Percentiles rank a stretch among this genome's conserved stretches.
Evolutionary conservation across 2,888 invertebrate genomes (phyloP).

Genomic region (Agapetus fuscipes): DNA sequence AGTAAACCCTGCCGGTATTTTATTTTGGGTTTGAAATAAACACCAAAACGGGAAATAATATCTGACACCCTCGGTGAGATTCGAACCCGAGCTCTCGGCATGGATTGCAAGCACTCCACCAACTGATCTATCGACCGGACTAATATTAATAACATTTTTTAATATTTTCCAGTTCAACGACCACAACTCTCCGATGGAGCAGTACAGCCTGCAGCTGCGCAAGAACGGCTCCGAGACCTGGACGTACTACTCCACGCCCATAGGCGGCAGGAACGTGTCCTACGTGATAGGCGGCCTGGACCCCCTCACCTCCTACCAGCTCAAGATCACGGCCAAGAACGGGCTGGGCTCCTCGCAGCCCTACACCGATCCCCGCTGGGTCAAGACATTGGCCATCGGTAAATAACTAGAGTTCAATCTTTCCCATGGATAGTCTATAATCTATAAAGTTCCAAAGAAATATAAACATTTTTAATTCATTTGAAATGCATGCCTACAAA

Average conservation of each 20-base stretch:
- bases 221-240: slow-evolving; percentile 45
- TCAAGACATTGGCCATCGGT: slow-evolving; percentile 51
- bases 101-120: too few species aligned
- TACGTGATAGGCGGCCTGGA: slow-evolving; percentile 58
- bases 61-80: too few species aligned
- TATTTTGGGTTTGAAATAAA: too few species aligned
- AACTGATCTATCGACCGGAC: too few species aligned
- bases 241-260: slow-evolving; percentile 48
- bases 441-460: too few species aligned
- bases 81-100: too few species aligned
- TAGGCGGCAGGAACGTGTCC: slow-evolving; percentile 55
- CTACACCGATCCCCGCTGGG: slow-evolving; percentile 41
- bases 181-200: slow-evolving; percentile 59
- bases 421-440: too few species aligned
- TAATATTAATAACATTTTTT: too few species aligned
- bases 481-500: too few species aligned
- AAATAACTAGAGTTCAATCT: slow-evolving; percentile 1
- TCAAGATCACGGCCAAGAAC: slow-evolving; percentile 60
- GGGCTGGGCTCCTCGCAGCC: slow-evolving; percentile 48
- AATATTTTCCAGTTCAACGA: slow-evolving; percentile 45
- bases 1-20: too few species aligned
- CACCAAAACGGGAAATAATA: too few species aligned
- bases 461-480: too few species aligned
- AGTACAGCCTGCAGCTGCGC: slow-evolving; percentile 47
- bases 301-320: slow-evolving; percentile 54